A percentile compares a stretch with the other conserved stretches of the same genome.
These are phyloP conservation scores for Graptemys geographica DNA, from an alignment of 2,797 vertebrate genomes.

Conservation along the genomic window DNA sequence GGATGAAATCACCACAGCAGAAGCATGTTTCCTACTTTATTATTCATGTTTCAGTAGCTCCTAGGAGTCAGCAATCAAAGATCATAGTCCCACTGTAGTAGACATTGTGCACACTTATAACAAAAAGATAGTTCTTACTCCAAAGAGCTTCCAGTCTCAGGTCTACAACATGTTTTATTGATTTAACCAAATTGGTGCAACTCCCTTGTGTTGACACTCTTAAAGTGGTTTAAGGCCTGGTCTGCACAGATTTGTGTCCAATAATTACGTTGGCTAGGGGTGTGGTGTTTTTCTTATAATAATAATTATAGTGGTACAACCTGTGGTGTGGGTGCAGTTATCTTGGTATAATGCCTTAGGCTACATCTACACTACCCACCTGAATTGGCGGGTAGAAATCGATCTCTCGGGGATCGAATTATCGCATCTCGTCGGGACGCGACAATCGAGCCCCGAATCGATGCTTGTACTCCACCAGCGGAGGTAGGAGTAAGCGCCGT, in stretches of 20 bases:
- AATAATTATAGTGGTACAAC: slow-evolving; percentile 10
- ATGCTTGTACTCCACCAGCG: no score
- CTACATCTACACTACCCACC: no score
- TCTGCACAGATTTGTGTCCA: neutral
- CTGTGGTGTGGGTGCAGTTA: neutral
- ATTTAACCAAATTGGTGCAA: neutral
- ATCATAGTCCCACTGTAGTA: neutral
- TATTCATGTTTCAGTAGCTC: neutral
- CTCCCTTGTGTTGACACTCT: neutral
- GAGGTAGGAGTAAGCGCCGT: no score
- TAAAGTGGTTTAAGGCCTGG: neutral
- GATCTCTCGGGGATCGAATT: no score
- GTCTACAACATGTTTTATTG: neutral
- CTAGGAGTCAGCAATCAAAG: neutral
- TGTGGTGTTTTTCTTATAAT: neutral
- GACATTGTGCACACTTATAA: neutral
- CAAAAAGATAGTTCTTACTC: neutral
- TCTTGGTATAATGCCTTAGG: neutral
- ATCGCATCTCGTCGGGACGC: no score
- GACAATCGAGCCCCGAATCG: no score
- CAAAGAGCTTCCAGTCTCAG: neutral
- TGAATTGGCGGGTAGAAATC: no score
- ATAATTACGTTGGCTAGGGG: neutral
- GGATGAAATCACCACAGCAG: neutral
- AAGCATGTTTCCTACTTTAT: slow-evolving; percentile 1